These are phyloP conservation scores for Criorhina ranunculi DNA, from an alignment of 2,888 invertebrate genomes.

Conservation along the genomic window DNA sequence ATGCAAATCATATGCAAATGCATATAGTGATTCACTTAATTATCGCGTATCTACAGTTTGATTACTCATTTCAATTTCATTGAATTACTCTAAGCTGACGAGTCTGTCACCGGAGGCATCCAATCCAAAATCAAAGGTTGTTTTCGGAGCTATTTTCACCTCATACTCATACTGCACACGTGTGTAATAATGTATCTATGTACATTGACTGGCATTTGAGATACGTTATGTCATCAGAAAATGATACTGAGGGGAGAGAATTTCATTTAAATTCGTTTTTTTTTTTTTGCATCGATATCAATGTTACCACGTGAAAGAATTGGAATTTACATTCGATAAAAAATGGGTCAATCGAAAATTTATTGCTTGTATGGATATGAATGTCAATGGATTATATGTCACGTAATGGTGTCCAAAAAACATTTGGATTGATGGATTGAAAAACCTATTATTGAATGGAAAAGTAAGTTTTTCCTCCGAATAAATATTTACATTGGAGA, in stretches of 20 bases:
- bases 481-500: conserved; percentile 5
- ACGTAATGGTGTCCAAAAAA: conserved; percentile 43
- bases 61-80: conserved; percentile 32
- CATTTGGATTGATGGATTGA: conserved; percentile 34
- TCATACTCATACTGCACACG: conserved; percentile 1
- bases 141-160: conserved; percentile 1
- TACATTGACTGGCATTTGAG: neutral
- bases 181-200: neutral
- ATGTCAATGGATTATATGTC: conserved; percentile 40
- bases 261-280: neutral
- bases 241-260: neutral
- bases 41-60: conserved; percentile 17
- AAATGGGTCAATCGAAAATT: conserved; percentile 46
- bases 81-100: conserved; percentile 13
- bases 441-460: conserved; percentile 22
- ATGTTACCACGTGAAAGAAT: conserved; percentile 21
- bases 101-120: conserved; percentile 11
- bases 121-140: neutral
- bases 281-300: conserved; percentile 12
- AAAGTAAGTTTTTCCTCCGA: neutral
- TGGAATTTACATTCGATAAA: conserved; percentile 16
- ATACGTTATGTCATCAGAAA: conserved; percentile 22
- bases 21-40: conserved; percentile 42
- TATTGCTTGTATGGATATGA: conserved; percentile 35
- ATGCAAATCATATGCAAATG: conserved; percentile 43